Evolutionary conservation across 2,797 vertebrate genomes (phyloP).

Genomic region (Limnodromus scolopaceus): DNA sequence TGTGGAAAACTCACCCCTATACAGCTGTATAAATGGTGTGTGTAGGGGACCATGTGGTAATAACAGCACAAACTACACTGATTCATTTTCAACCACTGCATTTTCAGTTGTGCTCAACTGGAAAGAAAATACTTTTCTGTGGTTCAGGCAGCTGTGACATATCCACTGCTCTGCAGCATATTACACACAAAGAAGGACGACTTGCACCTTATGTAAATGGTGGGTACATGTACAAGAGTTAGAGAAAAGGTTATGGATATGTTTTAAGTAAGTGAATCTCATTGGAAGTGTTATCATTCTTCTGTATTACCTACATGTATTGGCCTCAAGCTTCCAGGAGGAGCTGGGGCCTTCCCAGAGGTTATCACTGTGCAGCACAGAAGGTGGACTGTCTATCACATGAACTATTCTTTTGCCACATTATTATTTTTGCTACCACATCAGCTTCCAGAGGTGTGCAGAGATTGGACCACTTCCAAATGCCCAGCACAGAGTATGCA

Average conservation of each 20-base stretch:
- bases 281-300: not conserved
- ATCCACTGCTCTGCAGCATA: not conserved
- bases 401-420: not conserved
- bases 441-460: not conserved
- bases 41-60: not conserved
- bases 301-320: not conserved
- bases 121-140: not conserved
- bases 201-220: not conserved
- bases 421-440: accelerated
- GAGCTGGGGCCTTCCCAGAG: not conserved
- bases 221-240: not conserved
- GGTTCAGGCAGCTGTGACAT: not conserved
- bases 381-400: not conserved
- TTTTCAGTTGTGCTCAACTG: not conserved
- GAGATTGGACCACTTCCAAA: not conserved
- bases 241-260: not conserved
- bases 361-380: not conserved
- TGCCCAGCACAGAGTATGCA: not conserved
- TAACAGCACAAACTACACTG: not conserved
- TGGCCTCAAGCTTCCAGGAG: not conserved
- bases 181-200: not conserved
- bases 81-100: not conserved
- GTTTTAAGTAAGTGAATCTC: not conserved
- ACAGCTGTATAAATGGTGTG: not conserved
- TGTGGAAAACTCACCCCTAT: not conserved